Conservation (phyloP, 2,888 invertebrate genomes). For the Conchocele bisecta region DNA sequence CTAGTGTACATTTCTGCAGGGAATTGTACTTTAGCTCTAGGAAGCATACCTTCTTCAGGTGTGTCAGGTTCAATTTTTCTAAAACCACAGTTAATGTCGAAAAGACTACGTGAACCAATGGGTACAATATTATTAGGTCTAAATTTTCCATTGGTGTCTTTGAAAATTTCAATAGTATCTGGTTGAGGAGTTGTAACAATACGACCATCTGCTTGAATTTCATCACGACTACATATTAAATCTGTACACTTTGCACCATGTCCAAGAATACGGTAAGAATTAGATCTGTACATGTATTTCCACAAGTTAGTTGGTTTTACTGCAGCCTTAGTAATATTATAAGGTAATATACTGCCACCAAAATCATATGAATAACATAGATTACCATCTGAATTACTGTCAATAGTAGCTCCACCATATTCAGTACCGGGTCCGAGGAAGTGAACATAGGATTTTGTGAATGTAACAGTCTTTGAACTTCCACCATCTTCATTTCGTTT, state of each 20-base stretch:
- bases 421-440: too few relatives aligned
- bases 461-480: too few relatives aligned
- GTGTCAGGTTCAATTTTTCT: background rate
- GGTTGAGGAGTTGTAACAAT: constrained; percentile 17
- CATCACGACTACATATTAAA: constrained; percentile 7
- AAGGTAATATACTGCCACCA: constrained; percentile 13
- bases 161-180: constrained; percentile 17
- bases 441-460: too few relatives aligned
- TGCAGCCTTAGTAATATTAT: constrained; percentile 1
- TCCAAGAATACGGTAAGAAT: background rate
- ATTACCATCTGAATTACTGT: too few relatives aligned
- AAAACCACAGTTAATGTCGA: constrained; percentile 9
- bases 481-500: too few relatives aligned
- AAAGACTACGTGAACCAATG: background rate
- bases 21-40: constrained; percentile 4
- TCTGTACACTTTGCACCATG: background rate
- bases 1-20: constrained; percentile 4
- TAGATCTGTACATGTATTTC: background rate
- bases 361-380: too few relatives aligned
- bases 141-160: constrained; percentile 4
- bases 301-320: background rate
- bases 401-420: too few relatives aligned
- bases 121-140: constrained; percentile 15
- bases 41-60: background rate
- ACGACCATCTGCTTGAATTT: constrained; percentile 12